Evolutionary conservation across 2,113 vertebrate species (phyloP).

Genomic region (Chaetorhynchus papuensis): DNA sequence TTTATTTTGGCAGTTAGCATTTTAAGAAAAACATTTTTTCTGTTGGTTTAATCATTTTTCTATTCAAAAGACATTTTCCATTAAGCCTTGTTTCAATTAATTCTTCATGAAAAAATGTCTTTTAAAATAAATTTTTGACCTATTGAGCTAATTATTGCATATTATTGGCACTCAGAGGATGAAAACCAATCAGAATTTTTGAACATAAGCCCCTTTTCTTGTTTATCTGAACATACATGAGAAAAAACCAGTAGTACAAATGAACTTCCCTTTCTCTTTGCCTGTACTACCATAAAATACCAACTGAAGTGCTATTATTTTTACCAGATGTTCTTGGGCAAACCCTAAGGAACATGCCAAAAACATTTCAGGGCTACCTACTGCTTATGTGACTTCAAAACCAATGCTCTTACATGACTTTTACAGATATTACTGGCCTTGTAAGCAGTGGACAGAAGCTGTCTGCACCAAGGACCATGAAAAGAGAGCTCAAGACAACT

Average conservation of each 20-base stretch:
- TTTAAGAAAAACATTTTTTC: not conserved
- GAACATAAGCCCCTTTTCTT: not conserved
- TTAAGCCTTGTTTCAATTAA: not conserved
- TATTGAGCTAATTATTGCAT: not conserved
- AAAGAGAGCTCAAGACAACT: not conserved
- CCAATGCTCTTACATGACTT: not conserved
- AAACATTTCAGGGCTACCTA: not conserved
- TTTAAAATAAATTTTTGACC: not conserved
- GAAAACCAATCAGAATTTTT: not conserved
- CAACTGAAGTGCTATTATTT: not conserved
- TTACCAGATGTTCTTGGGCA: not conserved
- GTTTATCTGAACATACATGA: not conserved
- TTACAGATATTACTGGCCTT: not conserved
- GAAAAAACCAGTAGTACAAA: not conserved
- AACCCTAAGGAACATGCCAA: not conserved
- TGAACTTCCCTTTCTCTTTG: not conserved
- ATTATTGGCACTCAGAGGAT: not conserved
- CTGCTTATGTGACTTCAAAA: not conserved
- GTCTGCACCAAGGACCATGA: not conserved
- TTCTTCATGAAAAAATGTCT: not conserved
- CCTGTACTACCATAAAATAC: not conserved
- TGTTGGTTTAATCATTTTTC: not conserved
- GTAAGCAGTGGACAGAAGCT: not conserved
- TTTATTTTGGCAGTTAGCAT: not conserved
- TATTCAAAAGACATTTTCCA: not conserved